Evolutionary conservation across 2,888 invertebrate genomes (phyloP).

Genomic region (Cryptus viduatorius): DNA sequence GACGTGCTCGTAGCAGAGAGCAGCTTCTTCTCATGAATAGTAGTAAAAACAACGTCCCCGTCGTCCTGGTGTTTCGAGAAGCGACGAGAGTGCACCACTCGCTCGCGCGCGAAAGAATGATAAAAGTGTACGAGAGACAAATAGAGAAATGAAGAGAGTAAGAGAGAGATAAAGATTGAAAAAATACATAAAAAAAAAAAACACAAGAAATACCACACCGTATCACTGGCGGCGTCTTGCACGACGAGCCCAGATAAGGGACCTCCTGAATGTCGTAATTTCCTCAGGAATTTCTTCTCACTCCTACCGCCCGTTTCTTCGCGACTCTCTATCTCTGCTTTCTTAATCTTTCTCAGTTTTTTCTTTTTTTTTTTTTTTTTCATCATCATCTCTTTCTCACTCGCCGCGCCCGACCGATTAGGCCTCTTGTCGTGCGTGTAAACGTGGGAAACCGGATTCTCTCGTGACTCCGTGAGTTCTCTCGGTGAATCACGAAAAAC

Average conservation of each 20-base stretch:
- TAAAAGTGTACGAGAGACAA: slow-evolving; percentile 31
- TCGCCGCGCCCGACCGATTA: slow-evolving; percentile 70
- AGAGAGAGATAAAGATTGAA: slow-evolving; percentile 39
- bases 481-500: slow-evolving; percentile 52
- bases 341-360: slow-evolving; percentile 45
- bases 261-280: slow-evolving; percentile 70
- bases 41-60: slow-evolving; percentile 61
- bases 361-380: slow-evolving; percentile 26
- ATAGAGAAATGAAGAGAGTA: slow-evolving; percentile 41
- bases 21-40: slow-evolving; percentile 20
- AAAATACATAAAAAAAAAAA: slow-evolving; percentile 14
- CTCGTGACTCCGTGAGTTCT: slow-evolving; percentile 64
- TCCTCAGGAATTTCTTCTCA: slow-evolving; percentile 67
- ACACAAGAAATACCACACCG: slow-evolving; percentile 34
- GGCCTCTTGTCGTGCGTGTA: slow-evolving; percentile 72
- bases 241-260: slow-evolving; percentile 68
- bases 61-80: slow-evolving; percentile 41
- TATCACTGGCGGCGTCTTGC: slow-evolving; percentile 63
- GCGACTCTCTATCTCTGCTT: slow-evolving; percentile 39
- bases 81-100: not conserved
- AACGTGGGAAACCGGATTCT: slow-evolving; percentile 77
- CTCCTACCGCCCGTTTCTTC: slow-evolving; percentile 42
- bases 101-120: slow-evolving; percentile 26
- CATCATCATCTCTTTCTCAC: slow-evolving; percentile 34
- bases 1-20: slow-evolving; percentile 41